Conservation (phyloP, 1,140 invertebrate species). For the Brachionus rotundiformis region DNA sequence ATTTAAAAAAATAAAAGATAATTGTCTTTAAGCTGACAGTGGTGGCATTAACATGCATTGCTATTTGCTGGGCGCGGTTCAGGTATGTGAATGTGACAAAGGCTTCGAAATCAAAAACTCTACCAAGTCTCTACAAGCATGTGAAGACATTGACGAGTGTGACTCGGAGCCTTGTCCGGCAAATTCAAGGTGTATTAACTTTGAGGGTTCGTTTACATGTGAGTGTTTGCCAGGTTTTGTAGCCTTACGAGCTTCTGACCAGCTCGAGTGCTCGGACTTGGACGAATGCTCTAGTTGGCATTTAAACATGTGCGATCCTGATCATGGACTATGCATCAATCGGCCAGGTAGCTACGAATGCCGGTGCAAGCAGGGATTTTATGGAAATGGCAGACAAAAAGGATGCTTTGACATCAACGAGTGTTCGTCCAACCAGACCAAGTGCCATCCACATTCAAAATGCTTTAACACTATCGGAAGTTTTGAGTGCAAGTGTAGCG, state of each 20-base stretch:
- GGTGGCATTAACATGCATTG: slow-evolving; percentile 33
- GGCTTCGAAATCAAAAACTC: slow-evolving; percentile 47
- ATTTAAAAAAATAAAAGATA: not conserved
- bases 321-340: not conserved
- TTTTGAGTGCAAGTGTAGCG: slow-evolving; percentile 21
- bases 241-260: not conserved
- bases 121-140: not conserved
- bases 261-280: slow-evolving; percentile 16
- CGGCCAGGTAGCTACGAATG: not conserved
- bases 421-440: not conserved
- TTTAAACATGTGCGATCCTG: slow-evolving; percentile 26
- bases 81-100: slow-evolving; percentile 27
- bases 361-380: slow-evolving; percentile 2
- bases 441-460: not conserved
- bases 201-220: not conserved
- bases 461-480: slow-evolving; percentile 12
- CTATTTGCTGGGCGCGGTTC: not conserved
- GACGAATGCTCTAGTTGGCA: slow-evolving; percentile 31
- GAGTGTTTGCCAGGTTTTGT: slow-evolving; percentile 23
- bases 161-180: not conserved
- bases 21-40: not conserved
- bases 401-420: slow-evolving; percentile 27
- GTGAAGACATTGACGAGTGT: slow-evolving; percentile 42
- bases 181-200: slow-evolving; percentile 12
- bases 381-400: not conserved